Evolutionary conservation across 2,797 vertebrate genomes (phyloP), one percentile per base, ranked within the genome.

Genomic region (Lacerta bilineata): DNA sequence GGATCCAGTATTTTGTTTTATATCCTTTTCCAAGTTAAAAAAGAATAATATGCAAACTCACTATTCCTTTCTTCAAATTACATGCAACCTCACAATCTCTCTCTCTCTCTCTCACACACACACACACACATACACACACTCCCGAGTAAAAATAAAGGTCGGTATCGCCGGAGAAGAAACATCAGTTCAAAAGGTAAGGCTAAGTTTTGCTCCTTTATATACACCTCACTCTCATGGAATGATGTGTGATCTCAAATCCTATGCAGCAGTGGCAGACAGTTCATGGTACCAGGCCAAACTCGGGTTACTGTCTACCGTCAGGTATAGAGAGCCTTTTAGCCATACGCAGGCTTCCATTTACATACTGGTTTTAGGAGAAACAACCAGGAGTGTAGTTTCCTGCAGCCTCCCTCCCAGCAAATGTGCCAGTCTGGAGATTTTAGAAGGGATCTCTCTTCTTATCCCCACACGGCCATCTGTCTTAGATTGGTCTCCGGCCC

Each of bases 11-110:
- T 55, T 55, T 55, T 55, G 50, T 15, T 55, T 71, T 71, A 64
- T 10, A 91, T 93, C 94, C 91, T 87, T 84, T 91, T 81, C 92
- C 90, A 94, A 95, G 94, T 94, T 87, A 95, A 96, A 95, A 94
- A 95, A 94, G 92, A 95, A 94, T 86, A 90, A 85, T 80, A 92
- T 91, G 76, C 93, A 90, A 91, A 80, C 88, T 89, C 84, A 82
- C 71, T 86, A 87, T 90, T 89, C 61, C 68, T 64, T 78, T 82
- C 69, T 33, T 20, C 33, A 46, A 79, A n/a, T 5, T n/a, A 79
- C 76, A 84, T 27, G 23, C 72, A 55, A 55, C 3, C 50, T n/a
- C 41, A 11, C 11, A 43, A 55, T 9, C 66, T 18, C 68, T n/a
- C 68, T 69, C 68, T n/a, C 66, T 69, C 50, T 13, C 50, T 11